phyloP scores from a whole-genome alignment of 37 sponge, comb jelly and placozoan genomes.

The Halisarca cf. caerulea region DNA sequence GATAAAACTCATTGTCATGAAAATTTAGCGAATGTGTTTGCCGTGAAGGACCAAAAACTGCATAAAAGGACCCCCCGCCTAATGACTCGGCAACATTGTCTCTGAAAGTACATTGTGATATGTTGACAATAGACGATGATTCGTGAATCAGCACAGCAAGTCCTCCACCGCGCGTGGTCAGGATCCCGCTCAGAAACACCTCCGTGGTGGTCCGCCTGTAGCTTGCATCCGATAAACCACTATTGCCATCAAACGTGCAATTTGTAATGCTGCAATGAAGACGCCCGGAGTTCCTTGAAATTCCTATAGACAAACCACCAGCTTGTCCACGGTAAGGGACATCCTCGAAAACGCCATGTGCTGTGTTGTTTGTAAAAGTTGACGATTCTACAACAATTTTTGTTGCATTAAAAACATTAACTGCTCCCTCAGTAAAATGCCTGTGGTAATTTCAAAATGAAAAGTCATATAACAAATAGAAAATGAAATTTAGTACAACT shows the following conservation, averaged over 20 bases:
- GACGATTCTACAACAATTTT: neutral
- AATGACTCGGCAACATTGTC: no score
- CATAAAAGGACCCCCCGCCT: no score
- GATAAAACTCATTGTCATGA: no score
- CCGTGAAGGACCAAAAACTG: no score
- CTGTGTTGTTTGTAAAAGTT: constrained; percentile 3
- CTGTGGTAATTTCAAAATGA: neutral
- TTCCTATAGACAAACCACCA: neutral
- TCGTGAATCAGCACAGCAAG: constrained; percentile 29
- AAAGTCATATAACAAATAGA: no score
- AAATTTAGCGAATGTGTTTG: no score
- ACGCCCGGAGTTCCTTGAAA: neutral
- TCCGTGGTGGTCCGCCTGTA: constrained; percentile 15
- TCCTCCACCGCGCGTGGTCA: constrained; percentile 66
- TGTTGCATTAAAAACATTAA: neutral
- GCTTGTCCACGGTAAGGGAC: neutral
- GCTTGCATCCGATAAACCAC: constrained; percentile 53
- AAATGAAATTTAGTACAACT: no score
- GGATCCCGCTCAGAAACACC: constrained; percentile 35
- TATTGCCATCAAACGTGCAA: constrained; percentile 44
- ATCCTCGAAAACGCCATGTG: constrained; percentile 5
- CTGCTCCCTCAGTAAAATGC: neutral
- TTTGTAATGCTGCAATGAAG: constrained; percentile 13
- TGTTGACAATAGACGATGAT: no score
- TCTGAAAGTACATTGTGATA: no score